Base-by-base conservation (phyloP, 2,113 vertebrate genomes). In the Syngnathus scovelli region DNA sequence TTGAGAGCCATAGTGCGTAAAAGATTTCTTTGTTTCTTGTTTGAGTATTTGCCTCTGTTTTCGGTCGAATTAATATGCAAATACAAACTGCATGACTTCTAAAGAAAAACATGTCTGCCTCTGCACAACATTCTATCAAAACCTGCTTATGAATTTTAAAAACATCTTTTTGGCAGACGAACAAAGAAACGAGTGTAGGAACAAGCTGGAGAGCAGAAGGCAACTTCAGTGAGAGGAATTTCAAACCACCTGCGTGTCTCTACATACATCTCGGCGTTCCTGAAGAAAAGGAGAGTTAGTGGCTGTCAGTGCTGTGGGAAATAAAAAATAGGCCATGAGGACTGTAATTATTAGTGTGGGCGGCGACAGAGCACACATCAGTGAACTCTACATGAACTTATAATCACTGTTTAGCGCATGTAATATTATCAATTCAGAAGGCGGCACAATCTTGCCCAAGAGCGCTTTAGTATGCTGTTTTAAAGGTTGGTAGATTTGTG, bases 351-450 rank as follows among this genome's bases (percentile, higher is more conserved):
- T 61, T 38, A 43, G 44, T 9, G 54, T 16, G 37, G 3, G 61
- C 12, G 61, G 41, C 7, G 41, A 44, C n/a, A 27, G 41, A 62
- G 39, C 23, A 60, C 27, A 43, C 19, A 60, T 21, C 27, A 15
- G n/a, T 48, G 43, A 16, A 62, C 51, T 44, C 37, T 37, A 21
- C 11, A 27, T 46, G 46, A 18, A 37, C 66, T 65, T 51, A 44
- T 51, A 61, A 68, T 56, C 37, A 55, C 38, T 38, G 19, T 70
- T 61, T 37, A 55, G 15, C 9, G 6, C 23, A 27, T 69, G 63
- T 21, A 37, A 66, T 66, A 69, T 69, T 69, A 65, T 61, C 18
- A 11, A n/a, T 61, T 38, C 39, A 66, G 27, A 33, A 33, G 27
- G 27, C 27, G 27, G 27, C 27, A 33, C 27, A 69, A 61, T 69